Evolutionary conservation across 2,113 vertebrate species (phyloP).

Genomic region (Nycticorax nycticorax): DNA sequence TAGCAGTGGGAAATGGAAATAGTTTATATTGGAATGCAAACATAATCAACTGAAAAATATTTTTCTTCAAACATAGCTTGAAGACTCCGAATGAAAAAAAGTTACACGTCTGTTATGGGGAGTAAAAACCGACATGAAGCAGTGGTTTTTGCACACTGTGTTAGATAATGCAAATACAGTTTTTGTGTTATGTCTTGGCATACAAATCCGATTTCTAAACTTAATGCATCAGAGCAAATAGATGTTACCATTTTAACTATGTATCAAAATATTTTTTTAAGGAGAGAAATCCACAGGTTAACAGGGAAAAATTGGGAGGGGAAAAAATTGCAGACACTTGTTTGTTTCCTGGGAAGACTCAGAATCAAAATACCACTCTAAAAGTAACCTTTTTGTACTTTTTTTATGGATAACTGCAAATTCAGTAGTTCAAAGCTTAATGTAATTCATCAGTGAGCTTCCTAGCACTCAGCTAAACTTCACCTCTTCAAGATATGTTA

Average conservation of each 20-base stretch:
- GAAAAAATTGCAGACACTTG: background rate
- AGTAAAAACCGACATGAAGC: slow-evolving; percentile 30
- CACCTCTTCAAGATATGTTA: background rate
- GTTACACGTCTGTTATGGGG: slow-evolving; percentile 35
- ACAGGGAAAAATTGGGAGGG: background rate
- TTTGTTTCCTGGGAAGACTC: slow-evolving; percentile 20
- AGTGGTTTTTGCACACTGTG: slow-evolving; percentile 45
- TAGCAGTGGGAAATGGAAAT: background rate
- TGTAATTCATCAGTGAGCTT: background rate
- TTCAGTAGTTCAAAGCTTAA: background rate
- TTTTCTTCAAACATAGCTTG: background rate
- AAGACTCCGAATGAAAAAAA: slow-evolving; percentile 39
- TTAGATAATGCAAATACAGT: slow-evolving; percentile 13
- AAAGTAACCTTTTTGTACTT: slow-evolving; percentile 68
- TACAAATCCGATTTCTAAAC: slow-evolving; percentile 64
- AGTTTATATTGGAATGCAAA: slow-evolving; percentile 22
- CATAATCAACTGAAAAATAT: background rate
- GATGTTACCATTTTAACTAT: slow-evolving; percentile 43
- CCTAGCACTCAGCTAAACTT: background rate
- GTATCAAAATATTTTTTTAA: slow-evolving; percentile 12
- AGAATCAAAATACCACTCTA: background rate
- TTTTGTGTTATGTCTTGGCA: slow-evolving; percentile 64
- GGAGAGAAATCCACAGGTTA: background rate
- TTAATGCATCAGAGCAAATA: slow-evolving; percentile 33
- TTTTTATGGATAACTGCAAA: slow-evolving; percentile 49